Evolutionary conservation across 2,797 vertebrate species (phyloP).

Genomic region (Myripristis jacobus): DNA sequence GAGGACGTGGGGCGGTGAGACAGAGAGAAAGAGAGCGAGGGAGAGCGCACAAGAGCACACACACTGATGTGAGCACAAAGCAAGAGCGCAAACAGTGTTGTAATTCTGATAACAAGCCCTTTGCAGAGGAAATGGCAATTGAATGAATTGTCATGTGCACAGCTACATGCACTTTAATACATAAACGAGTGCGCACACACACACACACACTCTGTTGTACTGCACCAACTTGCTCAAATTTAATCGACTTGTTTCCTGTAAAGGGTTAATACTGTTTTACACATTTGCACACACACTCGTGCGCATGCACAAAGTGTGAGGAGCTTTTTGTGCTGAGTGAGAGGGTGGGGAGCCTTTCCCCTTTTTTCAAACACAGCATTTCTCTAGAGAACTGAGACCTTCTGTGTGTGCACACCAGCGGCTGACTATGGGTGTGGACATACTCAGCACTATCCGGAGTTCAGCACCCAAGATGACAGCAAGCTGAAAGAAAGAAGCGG

Average conservation of each 20-base stretch:
- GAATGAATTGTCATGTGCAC: not conserved
- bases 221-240: too few relatives aligned
- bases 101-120: not conserved
- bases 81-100: not conserved
- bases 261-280: too few relatives aligned
- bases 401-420: conserved; percentile 2
- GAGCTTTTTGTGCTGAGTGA: not conserved
- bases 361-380: not conserved
- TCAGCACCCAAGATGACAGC: not conserved
- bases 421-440: conserved; percentile 9
- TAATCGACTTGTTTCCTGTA: too few relatives aligned
- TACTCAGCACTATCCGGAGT: conserved; percentile 10
- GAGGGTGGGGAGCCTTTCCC: not conserved
- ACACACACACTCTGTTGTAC: too few relatives aligned
- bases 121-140: not conserved
- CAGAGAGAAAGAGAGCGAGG: not conserved
- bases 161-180: too few relatives aligned
- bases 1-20: conserved; percentile 28
- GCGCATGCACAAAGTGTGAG: not conserved
- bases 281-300: too few relatives aligned
- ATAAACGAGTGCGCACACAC: too few relatives aligned
- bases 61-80: not conserved
- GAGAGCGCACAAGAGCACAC: not conserved
- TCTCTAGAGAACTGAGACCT: conserved; percentile 19
- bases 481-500: not conserved